Percentiles rank a stretch among this genome's conserved stretches.
Evolutionary conservation across 2,888 invertebrate genomes (phyloP).

Genomic region (Therioaphis trifolii): DNA sequence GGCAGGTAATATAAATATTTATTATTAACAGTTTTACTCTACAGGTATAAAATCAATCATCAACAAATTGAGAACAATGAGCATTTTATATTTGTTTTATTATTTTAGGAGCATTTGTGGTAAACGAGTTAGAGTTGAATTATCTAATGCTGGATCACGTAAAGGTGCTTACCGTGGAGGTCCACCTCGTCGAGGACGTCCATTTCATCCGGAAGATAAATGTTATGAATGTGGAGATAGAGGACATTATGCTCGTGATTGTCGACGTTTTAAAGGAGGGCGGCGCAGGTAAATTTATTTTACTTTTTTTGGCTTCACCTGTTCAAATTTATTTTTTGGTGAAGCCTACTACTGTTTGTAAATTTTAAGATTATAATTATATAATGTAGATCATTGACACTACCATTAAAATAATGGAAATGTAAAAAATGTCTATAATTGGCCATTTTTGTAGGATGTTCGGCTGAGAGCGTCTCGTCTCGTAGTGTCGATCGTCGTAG

Average conservation of each 20-base stretch:
- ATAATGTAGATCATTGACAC: constrained; percentile 55
- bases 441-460: constrained; percentile 66
- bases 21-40: background rate
- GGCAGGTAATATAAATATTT: constrained; percentile 69
- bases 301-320: constrained; percentile 50
- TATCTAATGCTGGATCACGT: constrained; percentile 80
- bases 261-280: constrained; percentile 77
- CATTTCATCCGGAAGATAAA: constrained; percentile 89
- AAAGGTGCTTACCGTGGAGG: constrained; percentile 64
- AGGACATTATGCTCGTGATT: constrained; percentile 93
- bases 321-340: constrained; percentile 47
- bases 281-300: constrained; percentile 67
- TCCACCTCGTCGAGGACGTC: constrained; percentile 72
- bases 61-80: no score
- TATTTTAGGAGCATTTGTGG: constrained; percentile 81
- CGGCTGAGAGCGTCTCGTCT: constrained; percentile 66
- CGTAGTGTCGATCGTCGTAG: constrained; percentile 63
- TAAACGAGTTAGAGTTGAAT: constrained; percentile 88
- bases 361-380: constrained; percentile 19
- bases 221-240: constrained; percentile 95
- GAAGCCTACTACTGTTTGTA: constrained; percentile 24
- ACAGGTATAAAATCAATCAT: no score
- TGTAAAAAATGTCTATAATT: constrained; percentile 60
- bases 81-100: background rate
- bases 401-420: constrained; percentile 36